Conservation (phyloP, 1,140 invertebrate species). For the Drosophila sp. region DNA sequence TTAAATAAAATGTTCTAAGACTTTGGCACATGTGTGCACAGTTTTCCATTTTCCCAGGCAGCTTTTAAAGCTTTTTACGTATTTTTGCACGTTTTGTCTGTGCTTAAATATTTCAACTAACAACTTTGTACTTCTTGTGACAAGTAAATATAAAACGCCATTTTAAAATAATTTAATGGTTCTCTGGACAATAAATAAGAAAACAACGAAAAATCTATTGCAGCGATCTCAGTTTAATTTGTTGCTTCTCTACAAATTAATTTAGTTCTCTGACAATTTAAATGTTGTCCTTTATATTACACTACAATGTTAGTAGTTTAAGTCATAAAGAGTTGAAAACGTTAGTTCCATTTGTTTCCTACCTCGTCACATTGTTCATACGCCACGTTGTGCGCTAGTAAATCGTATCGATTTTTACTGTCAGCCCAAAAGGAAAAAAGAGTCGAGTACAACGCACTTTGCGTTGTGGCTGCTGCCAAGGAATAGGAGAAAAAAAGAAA, state of each 20-base stretch:
- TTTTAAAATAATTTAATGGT: no score
- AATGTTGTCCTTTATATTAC: no score
- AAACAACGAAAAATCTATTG: no score
- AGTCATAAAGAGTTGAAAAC: background rate
- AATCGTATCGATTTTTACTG: slow-evolving; percentile 52
- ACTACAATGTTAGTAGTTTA: no score
- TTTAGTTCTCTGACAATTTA: no score
- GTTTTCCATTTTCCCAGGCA: slow-evolving; percentile 43
- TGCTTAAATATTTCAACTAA: slow-evolving; percentile 4
- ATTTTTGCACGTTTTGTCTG: background rate
- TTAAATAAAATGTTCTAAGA: slow-evolving; percentile 43
- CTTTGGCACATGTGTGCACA: slow-evolving; percentile 36
- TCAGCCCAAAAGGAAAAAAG: slow-evolving; percentile 25
- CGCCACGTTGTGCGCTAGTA: slow-evolving; percentile 30
- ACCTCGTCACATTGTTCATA: slow-evolving; percentile 46
- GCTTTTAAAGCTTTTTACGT: slow-evolving; percentile 20
- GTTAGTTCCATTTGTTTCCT: slow-evolving; percentile 7
- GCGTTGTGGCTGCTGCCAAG: slow-evolving; percentile 66
- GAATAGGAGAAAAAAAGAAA: slow-evolving; percentile 22
- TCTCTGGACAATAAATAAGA: no score
- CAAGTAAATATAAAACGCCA: no score
- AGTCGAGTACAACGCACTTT: slow-evolving; percentile 76
- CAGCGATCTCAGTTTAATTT: no score
- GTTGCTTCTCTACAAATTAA: no score
- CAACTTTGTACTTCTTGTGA: background rate